Evolutionary conservation across 2,113 vertebrate genomes (phyloP).

Genomic region (Corydoras sp.): DNA sequence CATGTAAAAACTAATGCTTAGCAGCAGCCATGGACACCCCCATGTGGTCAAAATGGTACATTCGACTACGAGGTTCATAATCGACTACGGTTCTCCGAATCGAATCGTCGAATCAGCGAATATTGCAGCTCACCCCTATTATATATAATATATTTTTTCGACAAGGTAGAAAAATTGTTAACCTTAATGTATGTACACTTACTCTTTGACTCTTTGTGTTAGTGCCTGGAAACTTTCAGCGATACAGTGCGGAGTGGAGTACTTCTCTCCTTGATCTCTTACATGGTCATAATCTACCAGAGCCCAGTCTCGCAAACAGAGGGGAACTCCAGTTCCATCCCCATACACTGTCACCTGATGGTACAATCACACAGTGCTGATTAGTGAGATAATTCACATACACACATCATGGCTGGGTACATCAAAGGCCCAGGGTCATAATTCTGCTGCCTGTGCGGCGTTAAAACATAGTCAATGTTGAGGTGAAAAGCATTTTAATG

Average conservation of each 20-base stretch:
- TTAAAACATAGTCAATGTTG: too few relatives aligned
- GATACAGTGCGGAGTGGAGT: conserved; percentile 58
- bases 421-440: background rate
- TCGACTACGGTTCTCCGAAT: too few relatives aligned
- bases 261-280: conserved; percentile 52
- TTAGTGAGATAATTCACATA: background rate
- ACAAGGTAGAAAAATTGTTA: background rate
- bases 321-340: conserved; percentile 58
- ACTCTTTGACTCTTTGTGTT: conserved; percentile 51
- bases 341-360: conserved; percentile 67
- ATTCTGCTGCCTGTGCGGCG: too few relatives aligned
- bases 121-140: too few relatives aligned
- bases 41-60: too few relatives aligned
- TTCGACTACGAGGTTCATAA: too few relatives aligned
- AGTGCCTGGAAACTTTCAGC: conserved; percentile 55
- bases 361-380: background rate
- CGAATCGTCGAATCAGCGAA: too few relatives aligned
- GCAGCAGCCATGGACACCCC: too few relatives aligned
- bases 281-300: conserved; percentile 65
- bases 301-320: conserved; percentile 60
- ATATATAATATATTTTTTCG: too few relatives aligned
- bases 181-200: conserved; percentile 14
- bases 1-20: too few relatives aligned
- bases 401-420: background rate
- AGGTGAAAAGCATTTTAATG: too few relatives aligned